Conservation (phyloP, 2,113 vertebrate species). For the Eulemur rufifrons region DNA sequence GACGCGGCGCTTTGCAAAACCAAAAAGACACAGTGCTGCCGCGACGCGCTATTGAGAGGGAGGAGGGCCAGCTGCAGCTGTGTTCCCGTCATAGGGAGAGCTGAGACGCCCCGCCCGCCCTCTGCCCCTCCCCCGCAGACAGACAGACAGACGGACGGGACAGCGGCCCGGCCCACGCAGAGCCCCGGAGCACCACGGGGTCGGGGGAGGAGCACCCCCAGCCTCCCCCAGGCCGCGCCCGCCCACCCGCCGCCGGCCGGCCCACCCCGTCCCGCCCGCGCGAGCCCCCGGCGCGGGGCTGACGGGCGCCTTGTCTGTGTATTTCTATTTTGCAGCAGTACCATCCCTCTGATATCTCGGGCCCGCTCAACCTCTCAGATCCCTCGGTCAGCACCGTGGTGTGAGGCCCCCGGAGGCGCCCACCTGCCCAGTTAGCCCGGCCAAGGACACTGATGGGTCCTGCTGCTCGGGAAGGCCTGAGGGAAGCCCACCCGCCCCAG, state of each 20-base stretch:
- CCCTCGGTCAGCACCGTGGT: slow-evolving; percentile 99
- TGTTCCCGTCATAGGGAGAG: slow-evolving; percentile 82
- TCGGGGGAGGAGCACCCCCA: slow-evolving; percentile 74
- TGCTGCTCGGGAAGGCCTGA: slow-evolving; percentile 75
- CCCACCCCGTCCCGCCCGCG: slow-evolving; percentile 69
- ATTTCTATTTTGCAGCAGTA: slow-evolving; percentile 96
- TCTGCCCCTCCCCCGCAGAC: slow-evolving; percentile 78
- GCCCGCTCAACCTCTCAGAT: slow-evolving; percentile 99
- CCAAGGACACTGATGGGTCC: slow-evolving; percentile 75
- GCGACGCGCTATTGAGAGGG: slow-evolving; percentile 81
- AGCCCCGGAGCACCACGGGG: slow-evolving; percentile 74
- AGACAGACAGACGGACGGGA: slow-evolving; percentile 75
- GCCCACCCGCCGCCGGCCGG: slow-evolving; percentile 66
- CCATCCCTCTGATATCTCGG: slow-evolving; percentile 98
- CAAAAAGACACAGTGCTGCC: slow-evolving; percentile 83
- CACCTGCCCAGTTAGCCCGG: slow-evolving; percentile 70
- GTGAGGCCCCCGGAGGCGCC: slow-evolving; percentile 84
- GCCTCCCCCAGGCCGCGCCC: slow-evolving; percentile 76
- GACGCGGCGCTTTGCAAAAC: slow-evolving; percentile 82
- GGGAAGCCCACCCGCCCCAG: slow-evolving; percentile 64
- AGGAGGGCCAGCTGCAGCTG: slow-evolving; percentile 82
- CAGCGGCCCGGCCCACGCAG: slow-evolving; percentile 78
- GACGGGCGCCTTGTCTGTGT: slow-evolving; percentile 86
- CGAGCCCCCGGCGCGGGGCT: slow-evolving; percentile 69
- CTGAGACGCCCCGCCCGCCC: slow-evolving; percentile 80